Evolutionary conservation across 2,113 vertebrate species (phyloP), one percentile per base, ranked within the genome.

Genomic region (Eudyptes chrysolophus): DNA sequence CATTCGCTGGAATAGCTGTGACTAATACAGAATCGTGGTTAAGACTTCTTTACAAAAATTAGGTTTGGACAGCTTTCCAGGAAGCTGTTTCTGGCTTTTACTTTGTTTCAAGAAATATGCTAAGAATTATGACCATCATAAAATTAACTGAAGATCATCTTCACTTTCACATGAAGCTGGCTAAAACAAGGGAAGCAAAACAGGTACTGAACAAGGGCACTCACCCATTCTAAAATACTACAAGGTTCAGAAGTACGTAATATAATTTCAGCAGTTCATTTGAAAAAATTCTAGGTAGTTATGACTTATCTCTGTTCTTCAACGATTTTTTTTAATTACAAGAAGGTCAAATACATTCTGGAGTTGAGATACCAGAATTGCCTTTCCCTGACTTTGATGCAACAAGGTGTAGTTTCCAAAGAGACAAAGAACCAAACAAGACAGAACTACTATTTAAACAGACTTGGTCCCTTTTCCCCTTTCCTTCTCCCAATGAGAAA

Each of bases 1-100:
- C 51, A 58, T 96, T 98, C 93, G 92, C 26, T 84, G 90, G 96
- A 97, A 96, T 74, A 77, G 57, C 13, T 46, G 27, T 97, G 97
- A 97, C 92, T 98, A 95, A 97, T 95, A 84, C 25, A 80, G 83
- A 82, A 54, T 40, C 13, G 80, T 30, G 69, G 79, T 87, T 97
- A 66, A 94, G 79, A 54, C 46, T 68, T 78, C 46, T 83, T 87
- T 58, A 96, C 84, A 89, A 96, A 97, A 81, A 51, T 30, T 90
- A 70, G 76, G 71, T 81, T 89, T 94, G 92, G 93, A 94, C 17
- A 69, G 78, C 72, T 74, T 97, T 96, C 95, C 95, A 96, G 93
- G 96, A 98, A 97, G 92, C 75, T 40, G 22, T 58, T 86, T 94
- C 94, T 87, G 57, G 49, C 70, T 93, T 95, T 82, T 54, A 71